Evolutionary conservation across 2,113 vertebrate genomes (phyloP).

Genomic region (Mastomys natalensis): DNA sequence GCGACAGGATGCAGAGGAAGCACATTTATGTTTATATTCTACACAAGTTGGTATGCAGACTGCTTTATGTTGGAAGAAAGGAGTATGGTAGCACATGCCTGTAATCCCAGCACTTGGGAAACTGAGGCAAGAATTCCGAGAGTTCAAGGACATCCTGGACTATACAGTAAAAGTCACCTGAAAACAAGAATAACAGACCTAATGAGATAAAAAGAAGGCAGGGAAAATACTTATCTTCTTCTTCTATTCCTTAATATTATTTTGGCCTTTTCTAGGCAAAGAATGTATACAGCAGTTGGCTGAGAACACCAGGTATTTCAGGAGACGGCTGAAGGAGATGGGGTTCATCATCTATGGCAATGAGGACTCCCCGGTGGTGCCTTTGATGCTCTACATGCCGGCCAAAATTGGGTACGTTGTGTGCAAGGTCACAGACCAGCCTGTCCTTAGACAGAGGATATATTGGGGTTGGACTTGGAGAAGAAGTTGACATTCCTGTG

Average conservation of each 20-base stretch:
- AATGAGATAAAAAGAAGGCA: neutral
- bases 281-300: slow-evolving; percentile 93
- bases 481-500: neutral
- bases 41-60: neutral
- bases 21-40: neutral
- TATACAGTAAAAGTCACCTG: neutral
- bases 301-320: slow-evolving; percentile 95
- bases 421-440: neutral
- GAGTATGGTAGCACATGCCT: neutral
- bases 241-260: neutral
- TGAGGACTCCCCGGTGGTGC: slow-evolving; percentile 96
- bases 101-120: neutral
- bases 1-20: neutral
- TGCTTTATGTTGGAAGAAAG: slow-evolving; percentile 21
- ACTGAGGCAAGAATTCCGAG: neutral
- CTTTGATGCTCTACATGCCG: slow-evolving; percentile 99
- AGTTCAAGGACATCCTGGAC: neutral
- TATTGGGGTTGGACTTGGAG: neutral
- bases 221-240: neutral
- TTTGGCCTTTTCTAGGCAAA: slow-evolving; percentile 83
- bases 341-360: slow-evolving; percentile 99
- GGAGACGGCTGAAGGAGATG: slow-evolving; percentile 93
- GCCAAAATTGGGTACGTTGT: slow-evolving; percentile 95
- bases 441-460: neutral
- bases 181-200: neutral